phyloP scores from a whole-genome alignment of 1,140 invertebrate genomes.

The Drosophila pseudoobscura region DNA sequence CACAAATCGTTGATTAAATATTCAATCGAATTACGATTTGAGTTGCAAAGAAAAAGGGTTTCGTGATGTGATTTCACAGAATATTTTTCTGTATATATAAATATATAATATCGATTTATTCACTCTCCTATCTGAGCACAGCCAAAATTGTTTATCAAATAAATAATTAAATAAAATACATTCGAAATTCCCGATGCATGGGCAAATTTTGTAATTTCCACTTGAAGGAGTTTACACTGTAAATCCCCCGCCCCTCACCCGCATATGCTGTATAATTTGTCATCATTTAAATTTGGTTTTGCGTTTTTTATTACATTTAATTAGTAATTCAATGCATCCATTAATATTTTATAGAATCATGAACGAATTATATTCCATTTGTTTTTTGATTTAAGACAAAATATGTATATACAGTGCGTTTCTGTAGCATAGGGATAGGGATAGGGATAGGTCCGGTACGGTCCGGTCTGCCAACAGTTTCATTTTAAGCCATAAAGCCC shows the following conservation, averaged over 20 bases:
- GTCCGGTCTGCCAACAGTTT: neutral
- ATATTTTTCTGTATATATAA: neutral
- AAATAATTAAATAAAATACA: constrained; percentile 41
- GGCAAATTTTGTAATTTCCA: constrained; percentile 50
- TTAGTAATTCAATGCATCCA: constrained; percentile 50
- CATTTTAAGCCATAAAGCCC: constrained; percentile 17
- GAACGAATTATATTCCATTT: constrained; percentile 1
- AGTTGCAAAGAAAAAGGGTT: neutral
- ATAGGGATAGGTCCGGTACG: too few species aligned
- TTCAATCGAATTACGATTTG: too few species aligned
- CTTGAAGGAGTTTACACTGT: constrained; percentile 46
- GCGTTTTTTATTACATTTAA: constrained; percentile 61
- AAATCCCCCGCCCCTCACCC: neutral
- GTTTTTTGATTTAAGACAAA: constrained; percentile 18
- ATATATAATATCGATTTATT: neutral
- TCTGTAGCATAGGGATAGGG: neutral
- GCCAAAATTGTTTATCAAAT: constrained; percentile 27
- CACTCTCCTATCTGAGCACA: neutral
- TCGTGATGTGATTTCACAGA: too few species aligned
- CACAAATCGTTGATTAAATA: too few species aligned
- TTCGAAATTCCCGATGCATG: constrained; percentile 42
- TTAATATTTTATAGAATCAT: constrained; percentile 48
- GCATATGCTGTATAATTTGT: constrained; percentile 47
- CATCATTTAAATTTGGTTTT: constrained; percentile 67
- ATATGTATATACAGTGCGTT: constrained; percentile 1